Evolutionary conservation across 2,888 invertebrate genomes (phyloP).

Genomic region (Scaptomyza polygonia): DNA sequence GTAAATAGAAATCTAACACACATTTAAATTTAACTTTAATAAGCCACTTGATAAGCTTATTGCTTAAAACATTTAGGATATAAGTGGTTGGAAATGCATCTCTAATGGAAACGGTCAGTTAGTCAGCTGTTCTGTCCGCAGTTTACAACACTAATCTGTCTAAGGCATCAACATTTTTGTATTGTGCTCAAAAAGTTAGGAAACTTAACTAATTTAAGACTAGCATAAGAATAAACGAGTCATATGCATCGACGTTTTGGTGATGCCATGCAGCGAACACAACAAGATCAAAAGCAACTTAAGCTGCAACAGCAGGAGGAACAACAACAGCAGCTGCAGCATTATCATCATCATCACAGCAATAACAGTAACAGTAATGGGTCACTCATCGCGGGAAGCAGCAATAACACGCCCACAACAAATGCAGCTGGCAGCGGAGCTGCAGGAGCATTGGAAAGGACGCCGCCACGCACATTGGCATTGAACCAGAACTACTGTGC

Average conservation of each 20-base stretch:
- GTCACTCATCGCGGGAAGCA: constrained; percentile 47
- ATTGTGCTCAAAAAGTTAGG: constrained; percentile 5
- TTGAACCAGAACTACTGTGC: constrained; percentile 63
- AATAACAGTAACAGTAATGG: constrained; percentile 45
- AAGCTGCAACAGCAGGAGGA: constrained; percentile 40
- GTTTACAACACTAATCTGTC: constrained; percentile 28
- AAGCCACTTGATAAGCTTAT: neutral
- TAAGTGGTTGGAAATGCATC: neutral
- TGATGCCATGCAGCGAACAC: constrained; percentile 45
- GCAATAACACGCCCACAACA: constrained; percentile 42
- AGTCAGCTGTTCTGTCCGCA: constrained; percentile 29
- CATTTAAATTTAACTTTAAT: neutral
- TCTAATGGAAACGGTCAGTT: neutral
- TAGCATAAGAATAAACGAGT: neutral
- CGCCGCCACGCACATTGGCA: constrained; percentile 64
- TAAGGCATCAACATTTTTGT: constrained; percentile 38
- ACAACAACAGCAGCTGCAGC: constrained; percentile 17
- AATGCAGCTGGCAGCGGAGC: constrained; percentile 16
- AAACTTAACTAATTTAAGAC: constrained; percentile 1
- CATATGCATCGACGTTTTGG: constrained; percentile 9
- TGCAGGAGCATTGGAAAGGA: constrained; percentile 16
- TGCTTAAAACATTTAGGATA: neutral
- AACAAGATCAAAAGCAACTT: constrained; percentile 45
- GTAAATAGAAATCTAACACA: too few relatives aligned
- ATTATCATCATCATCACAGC: constrained; percentile 35